Conservation (phyloP, 2,888 invertebrate species). For the Trypoxylon attenuatum region DNA sequence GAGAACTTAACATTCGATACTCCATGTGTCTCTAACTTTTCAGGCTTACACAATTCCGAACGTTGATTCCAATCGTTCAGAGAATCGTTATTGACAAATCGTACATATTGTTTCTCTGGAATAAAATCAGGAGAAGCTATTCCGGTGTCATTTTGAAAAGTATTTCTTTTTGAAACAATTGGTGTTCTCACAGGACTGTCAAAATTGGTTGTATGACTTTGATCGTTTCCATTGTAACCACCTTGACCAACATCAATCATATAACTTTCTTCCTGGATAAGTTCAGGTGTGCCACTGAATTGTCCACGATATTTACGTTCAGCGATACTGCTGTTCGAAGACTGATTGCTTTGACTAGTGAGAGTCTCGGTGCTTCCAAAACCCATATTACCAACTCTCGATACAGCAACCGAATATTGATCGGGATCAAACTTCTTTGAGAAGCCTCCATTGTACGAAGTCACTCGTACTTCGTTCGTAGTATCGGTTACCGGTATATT, state of each 20-base stretch:
- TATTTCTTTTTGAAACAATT: too few species aligned
- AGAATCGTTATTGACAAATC: too few species aligned
- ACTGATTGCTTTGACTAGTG: slow-evolving; percentile 70
- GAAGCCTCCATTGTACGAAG: not conserved
- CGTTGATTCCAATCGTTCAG: too few species aligned
- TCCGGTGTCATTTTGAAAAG: too few species aligned
- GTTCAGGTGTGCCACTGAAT: slow-evolving; percentile 61
- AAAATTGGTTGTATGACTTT: too few species aligned
- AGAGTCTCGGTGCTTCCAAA: slow-evolving; percentile 72
- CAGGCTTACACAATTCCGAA: too few species aligned
- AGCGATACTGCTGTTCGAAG: slow-evolving; percentile 64
- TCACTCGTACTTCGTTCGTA: not conserved
- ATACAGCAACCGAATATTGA: slow-evolving; percentile 1
- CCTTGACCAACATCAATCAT: not conserved
- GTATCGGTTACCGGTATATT: slow-evolving; percentile 36
- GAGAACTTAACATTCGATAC: too few species aligned
- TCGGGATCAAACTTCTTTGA: not conserved
- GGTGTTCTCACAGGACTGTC: too few species aligned
- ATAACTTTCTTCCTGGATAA: slow-evolving; percentile 9
- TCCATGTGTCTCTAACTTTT: too few species aligned
- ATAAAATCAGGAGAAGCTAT: too few species aligned
- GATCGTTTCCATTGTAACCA: slow-evolving; percentile 41
- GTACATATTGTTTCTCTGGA: too few species aligned
- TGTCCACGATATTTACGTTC: slow-evolving; percentile 63
- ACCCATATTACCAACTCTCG: slow-evolving; percentile 40